phyloP scores from a whole-genome alignment of 2,797 vertebrate genomes.

The Sebastes melanostomus region DNA sequence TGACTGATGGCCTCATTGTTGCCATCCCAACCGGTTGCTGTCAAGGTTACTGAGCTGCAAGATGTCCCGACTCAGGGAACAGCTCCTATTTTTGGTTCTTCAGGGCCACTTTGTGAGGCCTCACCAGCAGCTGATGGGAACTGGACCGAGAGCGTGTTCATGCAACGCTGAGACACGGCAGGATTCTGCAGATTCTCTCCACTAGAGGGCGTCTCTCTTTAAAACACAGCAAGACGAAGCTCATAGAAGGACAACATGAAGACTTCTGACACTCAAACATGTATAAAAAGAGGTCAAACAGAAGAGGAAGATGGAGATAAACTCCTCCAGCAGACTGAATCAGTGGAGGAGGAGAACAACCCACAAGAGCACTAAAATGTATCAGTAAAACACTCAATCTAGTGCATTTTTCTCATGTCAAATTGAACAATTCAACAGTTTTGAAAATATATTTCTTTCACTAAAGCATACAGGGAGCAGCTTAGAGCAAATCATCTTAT shows the following conservation, averaged over 20 bases:
- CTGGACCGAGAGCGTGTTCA: not conserved
- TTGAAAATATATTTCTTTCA: not conserved
- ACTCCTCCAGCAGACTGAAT: too few species aligned
- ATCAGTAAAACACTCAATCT: not conserved
- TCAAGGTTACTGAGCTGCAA: conserved; percentile 36
- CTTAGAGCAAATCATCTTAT: too few species aligned
- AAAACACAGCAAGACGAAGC: not conserved
- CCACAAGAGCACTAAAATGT: not conserved
- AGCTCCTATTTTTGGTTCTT: conserved; percentile 59
- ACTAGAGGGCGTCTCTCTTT: not conserved
- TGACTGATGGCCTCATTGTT: conserved; percentile 46
- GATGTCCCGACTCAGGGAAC: conserved; percentile 30
- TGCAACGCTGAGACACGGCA: not conserved
- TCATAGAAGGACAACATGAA: not conserved
- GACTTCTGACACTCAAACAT: not conserved
- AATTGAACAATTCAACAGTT: not conserved
- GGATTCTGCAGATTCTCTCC: not conserved
- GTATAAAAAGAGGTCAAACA: not conserved
- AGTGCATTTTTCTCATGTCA: not conserved
- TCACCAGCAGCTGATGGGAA: conserved; percentile 43
- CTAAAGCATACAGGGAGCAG: too few species aligned
- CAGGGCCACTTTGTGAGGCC: conserved; percentile 49
- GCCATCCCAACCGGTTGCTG: conserved; percentile 28
- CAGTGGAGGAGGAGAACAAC: not conserved
- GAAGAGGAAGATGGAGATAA: not conserved